Evolutionary conservation across 1,140 invertebrate species (phyloP), one percentile per base, ranked within the genome.

Genomic region (Lerema accius): DNA sequence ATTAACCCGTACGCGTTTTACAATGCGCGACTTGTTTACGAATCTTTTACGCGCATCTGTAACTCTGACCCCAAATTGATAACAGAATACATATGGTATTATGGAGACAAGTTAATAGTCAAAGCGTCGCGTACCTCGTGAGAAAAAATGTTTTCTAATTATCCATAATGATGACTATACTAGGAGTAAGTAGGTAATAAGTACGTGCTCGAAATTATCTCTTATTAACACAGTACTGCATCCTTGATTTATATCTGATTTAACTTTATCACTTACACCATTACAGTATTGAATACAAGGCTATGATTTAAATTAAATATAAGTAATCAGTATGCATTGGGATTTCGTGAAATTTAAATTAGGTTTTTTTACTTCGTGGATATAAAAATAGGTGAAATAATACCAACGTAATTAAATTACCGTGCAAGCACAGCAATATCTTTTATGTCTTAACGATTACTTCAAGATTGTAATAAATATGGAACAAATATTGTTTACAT

Each of bases 1-100:
- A 80, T 84, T 83, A 82, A 67, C 69, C 65, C 69, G 69, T 67
- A 84, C 80, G 69, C 64, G 74, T 73, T 71, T 67, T 65, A 77
- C 72, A 71, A 80, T 72, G 65, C 68, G 50, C 59, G 58, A 64
- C 68, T 75, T 73, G 69, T 82, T 66, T 81, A 70, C 59, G 50
- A 76, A 73, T 59, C 61, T 63, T 65, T 15, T 55, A 13, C 59
- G 59, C 43, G 28, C 32, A 66, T 53, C 55, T 61, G 63, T 43
- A 75, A 69, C 63, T 77, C 76, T 80, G 73, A 79, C 73, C 76
- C 65, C 58, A 61, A 42, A 32, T 42, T 40, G 16, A 66, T 63
- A 70, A 61, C 23, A 43, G 32, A 37, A 23, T 56, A 46, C 15
- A 28, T 26, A 23, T 13, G 14, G 42, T 19, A 26, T 42, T 6